Evolutionary conservation across 2,113 vertebrate genomes (phyloP).

Genomic region (Hemiprocne comata): DNA sequence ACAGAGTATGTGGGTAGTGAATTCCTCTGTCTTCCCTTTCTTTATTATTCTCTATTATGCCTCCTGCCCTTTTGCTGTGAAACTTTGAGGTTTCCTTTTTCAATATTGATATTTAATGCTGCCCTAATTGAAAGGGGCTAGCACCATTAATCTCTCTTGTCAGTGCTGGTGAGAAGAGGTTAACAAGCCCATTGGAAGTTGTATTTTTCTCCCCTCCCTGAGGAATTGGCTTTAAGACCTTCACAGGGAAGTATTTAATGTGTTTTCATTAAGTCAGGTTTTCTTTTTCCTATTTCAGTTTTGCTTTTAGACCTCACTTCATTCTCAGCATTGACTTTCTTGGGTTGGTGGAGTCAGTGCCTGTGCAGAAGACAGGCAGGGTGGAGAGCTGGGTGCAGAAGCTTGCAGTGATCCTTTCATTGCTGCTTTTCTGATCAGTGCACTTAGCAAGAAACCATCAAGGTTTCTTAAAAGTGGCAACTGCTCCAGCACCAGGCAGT

Average conservation of each 20-base stretch:
- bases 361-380: rapidly evolving
- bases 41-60: not conserved
- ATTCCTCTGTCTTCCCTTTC: conserved; percentile 33
- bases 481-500: not conserved
- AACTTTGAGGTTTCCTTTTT: not conserved
- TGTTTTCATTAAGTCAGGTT: conserved; percentile 6
- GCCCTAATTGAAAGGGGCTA: not conserved
- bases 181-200: not conserved
- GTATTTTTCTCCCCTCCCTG: conserved; percentile 2
- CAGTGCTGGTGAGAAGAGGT: conserved; percentile 15
- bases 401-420: not conserved
- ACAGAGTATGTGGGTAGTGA: not conserved
- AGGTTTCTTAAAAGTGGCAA: not conserved
- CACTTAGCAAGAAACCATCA: not conserved
- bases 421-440: not conserved
- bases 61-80: not conserved
- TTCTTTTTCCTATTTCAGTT: not conserved
- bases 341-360: not conserved
- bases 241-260: conserved; percentile 46
- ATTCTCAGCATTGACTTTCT: not conserved
- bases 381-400: not conserved
- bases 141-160: not conserved
- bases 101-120: not conserved
- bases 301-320: not conserved
- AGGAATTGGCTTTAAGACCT: conserved; percentile 23